phyloP scores from a whole-genome alignment of 2,113 vertebrate species.

The Zapornia atra region DNA sequence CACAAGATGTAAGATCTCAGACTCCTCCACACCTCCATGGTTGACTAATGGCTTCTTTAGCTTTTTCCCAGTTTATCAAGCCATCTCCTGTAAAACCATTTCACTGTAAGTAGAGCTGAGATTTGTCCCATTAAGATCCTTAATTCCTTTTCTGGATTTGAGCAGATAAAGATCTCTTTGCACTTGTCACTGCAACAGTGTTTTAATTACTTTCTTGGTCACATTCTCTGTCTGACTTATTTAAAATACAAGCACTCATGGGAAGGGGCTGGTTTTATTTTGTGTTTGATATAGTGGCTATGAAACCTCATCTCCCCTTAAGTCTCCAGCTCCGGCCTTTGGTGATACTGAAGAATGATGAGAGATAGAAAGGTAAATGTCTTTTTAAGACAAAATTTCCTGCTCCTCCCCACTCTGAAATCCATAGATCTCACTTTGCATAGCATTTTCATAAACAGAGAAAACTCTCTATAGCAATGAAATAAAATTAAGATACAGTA shows the following conservation, averaged over 20 bases:
- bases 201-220: neutral
- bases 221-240: neutral
- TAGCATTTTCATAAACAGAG: constrained; percentile 75
- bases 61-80: neutral
- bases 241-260: neutral
- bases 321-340: neutral
- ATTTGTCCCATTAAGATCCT: neutral
- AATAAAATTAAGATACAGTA: constrained; percentile 74
- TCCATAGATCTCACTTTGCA: constrained; percentile 69
- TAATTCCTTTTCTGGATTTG: neutral
- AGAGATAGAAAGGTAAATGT: constrained; percentile 16
- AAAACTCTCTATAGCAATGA: constrained; percentile 67
- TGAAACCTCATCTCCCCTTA: neutral
- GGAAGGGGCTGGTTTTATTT: neutral
- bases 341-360: neutral
- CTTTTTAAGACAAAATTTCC: constrained; percentile 41
- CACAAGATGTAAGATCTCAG: neutral
- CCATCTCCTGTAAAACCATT: neutral
- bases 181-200: neutral
- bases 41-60: neutral
- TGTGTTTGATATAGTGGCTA: neutral
- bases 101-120: neutral
- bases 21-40: fast-evolving
- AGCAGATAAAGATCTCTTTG: neutral
- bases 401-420: constrained; percentile 41